These are phyloP conservation scores for Antennarius maculatus DNA, from an alignment of 2,797 vertebrate species.

Conservation along the genomic window DNA sequence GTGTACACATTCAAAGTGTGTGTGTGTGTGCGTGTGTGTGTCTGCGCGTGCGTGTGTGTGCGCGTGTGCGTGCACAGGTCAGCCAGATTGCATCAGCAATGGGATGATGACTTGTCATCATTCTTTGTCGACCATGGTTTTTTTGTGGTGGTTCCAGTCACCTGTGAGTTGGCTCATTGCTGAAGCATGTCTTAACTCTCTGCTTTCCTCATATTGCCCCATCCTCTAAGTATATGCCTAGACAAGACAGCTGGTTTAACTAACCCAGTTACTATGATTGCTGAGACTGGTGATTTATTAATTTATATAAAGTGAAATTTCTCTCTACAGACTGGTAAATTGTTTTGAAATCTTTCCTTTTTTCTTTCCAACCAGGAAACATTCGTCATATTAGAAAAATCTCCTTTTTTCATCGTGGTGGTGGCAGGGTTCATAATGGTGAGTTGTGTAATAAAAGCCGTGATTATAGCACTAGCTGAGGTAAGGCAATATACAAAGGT, in stretches of 20 bases:
- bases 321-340: constrained; percentile 15
- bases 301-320: not conserved
- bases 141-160: constrained; percentile 66
- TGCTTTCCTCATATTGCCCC: constrained; percentile 35
- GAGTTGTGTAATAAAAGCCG: constrained; percentile 53
- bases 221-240: constrained; percentile 7
- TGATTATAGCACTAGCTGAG: constrained; percentile 13
- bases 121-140: constrained; percentile 9
- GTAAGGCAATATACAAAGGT: constrained; percentile 13
- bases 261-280: constrained; percentile 33
- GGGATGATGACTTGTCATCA: constrained; percentile 29
- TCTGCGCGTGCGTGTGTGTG: too few species aligned
- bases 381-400: constrained; percentile 64
- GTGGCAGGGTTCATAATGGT: constrained; percentile 59
- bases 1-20: constrained; percentile 16
- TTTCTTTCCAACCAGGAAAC: constrained; percentile 65
- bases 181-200: constrained; percentile 57
- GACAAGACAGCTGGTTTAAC: constrained; percentile 14
- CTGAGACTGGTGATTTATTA: not conserved
- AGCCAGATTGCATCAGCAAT: constrained; percentile 34
- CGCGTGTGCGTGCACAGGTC: constrained; percentile 3
- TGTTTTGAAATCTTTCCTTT: constrained; percentile 49
- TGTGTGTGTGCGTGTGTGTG: constrained; percentile 1
- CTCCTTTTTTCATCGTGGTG: constrained; percentile 66
- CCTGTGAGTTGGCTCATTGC: constrained; percentile 65